phyloP scores from a whole-genome alignment of 1,140 invertebrate species.

The Laupala kohalensis region DNA sequence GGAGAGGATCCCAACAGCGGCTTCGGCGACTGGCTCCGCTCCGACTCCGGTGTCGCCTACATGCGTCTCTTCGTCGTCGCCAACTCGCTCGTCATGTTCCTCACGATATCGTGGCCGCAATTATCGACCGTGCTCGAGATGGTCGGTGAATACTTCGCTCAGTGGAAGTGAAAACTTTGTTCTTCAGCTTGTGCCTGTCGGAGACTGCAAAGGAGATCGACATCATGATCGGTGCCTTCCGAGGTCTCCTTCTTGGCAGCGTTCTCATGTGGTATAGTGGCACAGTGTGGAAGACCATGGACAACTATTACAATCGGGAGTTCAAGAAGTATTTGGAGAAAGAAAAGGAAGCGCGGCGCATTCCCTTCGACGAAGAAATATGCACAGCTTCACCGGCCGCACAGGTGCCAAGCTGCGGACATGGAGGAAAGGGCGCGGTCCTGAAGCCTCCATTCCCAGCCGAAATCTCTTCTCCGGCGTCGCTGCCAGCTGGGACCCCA shows the following conservation, averaged over 20 bases:
- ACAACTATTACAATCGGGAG: slow-evolving; percentile 35
- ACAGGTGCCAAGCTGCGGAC: background rate
- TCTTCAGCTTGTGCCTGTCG: slow-evolving; percentile 8
- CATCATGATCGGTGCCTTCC: slow-evolving; percentile 31
- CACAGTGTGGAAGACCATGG: slow-evolving; percentile 35
- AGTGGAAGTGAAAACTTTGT: slow-evolving; percentile 20
- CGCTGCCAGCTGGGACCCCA: no score
- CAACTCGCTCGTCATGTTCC: slow-evolving; percentile 38
- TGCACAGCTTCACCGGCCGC: background rate
- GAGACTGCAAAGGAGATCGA: slow-evolving; percentile 18
- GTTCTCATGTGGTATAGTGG: slow-evolving; percentile 36
- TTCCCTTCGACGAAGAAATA: background rate
- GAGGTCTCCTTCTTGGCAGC: slow-evolving; percentile 30
- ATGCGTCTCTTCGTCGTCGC: slow-evolving; percentile 42
- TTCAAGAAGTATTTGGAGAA: slow-evolving; percentile 33
- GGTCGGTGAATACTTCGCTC: slow-evolving; percentile 28
- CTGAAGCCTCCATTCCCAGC: no score
- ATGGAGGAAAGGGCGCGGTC: no score
- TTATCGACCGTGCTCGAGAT: slow-evolving; percentile 29
- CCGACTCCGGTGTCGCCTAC: slow-evolving; percentile 37
- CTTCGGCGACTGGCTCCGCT: slow-evolving; percentile 39
- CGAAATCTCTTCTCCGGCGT: no score
- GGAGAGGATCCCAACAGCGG: slow-evolving; percentile 29
- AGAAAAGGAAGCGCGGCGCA: slow-evolving; percentile 17
- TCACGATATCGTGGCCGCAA: slow-evolving; percentile 40